A percentile compares a stretch with the other conserved stretches of the same genome.
These are phyloP conservation scores for Dicentrarchus labrax DNA, from an alignment of 2,113 vertebrate genomes.

Conservation along the genomic window DNA sequence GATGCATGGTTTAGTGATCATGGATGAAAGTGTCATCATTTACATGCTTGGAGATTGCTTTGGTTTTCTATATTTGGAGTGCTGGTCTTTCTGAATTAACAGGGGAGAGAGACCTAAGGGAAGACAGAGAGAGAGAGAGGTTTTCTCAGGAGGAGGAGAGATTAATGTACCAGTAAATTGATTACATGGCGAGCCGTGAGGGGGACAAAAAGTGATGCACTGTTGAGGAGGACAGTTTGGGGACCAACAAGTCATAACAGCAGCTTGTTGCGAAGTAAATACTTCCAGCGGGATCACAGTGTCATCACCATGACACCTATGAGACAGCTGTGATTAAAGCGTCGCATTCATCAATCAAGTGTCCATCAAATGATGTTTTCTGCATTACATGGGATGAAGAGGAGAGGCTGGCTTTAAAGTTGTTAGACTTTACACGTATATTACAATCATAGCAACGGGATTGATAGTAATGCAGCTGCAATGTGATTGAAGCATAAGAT, in stretches of 20 bases:
- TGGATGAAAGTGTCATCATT: conserved; percentile 10
- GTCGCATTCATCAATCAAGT: neutral
- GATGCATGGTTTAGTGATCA: conserved; percentile 15
- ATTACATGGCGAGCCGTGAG: conserved; percentile 30
- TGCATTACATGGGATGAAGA: neutral
- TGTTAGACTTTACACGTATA: neutral
- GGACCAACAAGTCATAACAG: conserved; percentile 36
- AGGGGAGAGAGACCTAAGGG: conserved; percentile 16
- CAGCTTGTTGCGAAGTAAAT: conserved; percentile 27
- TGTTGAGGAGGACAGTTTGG: conserved; percentile 16
- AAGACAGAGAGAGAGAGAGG: conserved; percentile 1
- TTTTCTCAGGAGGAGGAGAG: conserved; percentile 36
- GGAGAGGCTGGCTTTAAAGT: neutral
- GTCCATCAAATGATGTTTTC: conserved; percentile 8
- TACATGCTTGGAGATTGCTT: neutral
- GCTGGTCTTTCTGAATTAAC: conserved; percentile 28
- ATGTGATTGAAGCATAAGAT: neutral
- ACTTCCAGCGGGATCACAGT: neutral
- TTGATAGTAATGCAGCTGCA: neutral
- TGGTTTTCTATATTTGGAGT: conserved; percentile 26
- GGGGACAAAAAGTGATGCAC: neutral
- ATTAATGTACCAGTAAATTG: conserved; percentile 49
- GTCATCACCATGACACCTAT: conserved; percentile 7
- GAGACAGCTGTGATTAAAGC: neutral
- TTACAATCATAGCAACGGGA: neutral